Base-by-base conservation (phyloP, 2,113 vertebrate species). In the Trogon surrucura region DNA sequence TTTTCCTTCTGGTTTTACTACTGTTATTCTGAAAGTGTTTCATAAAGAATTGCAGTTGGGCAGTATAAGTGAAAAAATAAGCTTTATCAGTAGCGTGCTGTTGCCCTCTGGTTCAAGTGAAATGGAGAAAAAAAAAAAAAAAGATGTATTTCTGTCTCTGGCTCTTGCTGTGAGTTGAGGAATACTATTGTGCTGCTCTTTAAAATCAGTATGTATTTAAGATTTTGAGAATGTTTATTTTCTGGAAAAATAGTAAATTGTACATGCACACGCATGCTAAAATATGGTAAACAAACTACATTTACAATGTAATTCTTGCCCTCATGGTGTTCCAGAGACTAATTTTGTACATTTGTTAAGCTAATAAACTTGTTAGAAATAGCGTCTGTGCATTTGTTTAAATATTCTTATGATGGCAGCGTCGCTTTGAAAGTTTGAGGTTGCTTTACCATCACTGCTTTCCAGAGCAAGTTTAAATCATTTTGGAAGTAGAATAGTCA, bases 281-380 rank as follows among this genome's bases (percentile, higher is more conserved):
- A 94, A 95, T 94, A 88, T 19, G 21, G 70, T 89, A 83, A 96
- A 72, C 65, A 91, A 95, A 96, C 93, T 80, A 85, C 34, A 96
- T 95, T 95, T 96, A 85, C 93, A 96, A 61, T 95, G 67, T 96
- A 95, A 94, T 96, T 96, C 67, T 91, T 97, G 71, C 64, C 80
- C 7, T 58, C 60, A 20, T 0, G 1, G 25, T 60, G 5, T 97
- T 97, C 67, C 70, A 93, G 85, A 97, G 83, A 96, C 69, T 89
- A n/a, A 96, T 98, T 97, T 97, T 97, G 80, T 98, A 97, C 92
- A 84, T 96, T 91, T 96, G 94, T 79, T 93, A 93, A 97, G 64
- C 69, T 72, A 98, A 97, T 98, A 97, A 98, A 98, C 80, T 89
- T 97, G 83, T 97, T 74, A 61, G 45, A 90, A 94, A 48, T 45